A percentile compares a stretch with the other conserved stretches of the same genome.
Conservation (phyloP, 2,888 invertebrate genomes). For the Pollenia amentaria region DNA sequence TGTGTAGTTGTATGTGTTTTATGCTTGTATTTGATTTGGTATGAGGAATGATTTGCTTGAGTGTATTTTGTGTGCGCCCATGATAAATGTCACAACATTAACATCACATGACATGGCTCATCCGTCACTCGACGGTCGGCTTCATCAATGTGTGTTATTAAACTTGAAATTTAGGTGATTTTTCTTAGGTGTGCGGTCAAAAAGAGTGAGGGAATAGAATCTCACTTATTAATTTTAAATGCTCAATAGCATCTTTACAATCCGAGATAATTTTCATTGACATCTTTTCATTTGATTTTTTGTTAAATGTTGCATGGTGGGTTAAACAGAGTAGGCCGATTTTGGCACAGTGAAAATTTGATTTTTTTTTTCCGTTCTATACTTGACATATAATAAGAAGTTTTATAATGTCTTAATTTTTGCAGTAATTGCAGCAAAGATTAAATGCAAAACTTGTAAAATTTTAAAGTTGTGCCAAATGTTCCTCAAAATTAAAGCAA, state of each 20-base stretch:
- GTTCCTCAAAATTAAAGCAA: too few species aligned
- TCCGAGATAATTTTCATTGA: slow-evolving; percentile 42
- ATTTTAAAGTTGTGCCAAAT: too few species aligned
- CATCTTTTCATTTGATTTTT: slow-evolving; percentile 43
- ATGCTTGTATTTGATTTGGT: slow-evolving; percentile 7
- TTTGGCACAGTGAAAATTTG: not conserved
- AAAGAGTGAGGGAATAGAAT: slow-evolving; percentile 10
- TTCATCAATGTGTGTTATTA: slow-evolving; percentile 70
- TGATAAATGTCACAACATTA: slow-evolving; percentile 85
- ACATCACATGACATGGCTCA: slow-evolving; percentile 84
- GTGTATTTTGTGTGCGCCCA: slow-evolving; percentile 78
- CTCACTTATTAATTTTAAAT: slow-evolving; percentile 38
- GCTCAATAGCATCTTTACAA: slow-evolving; percentile 42
- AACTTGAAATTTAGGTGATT: slow-evolving; percentile 58
- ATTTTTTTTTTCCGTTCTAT: not conserved
- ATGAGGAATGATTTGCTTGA: slow-evolving; percentile 34
- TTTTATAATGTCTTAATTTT: too few species aligned
- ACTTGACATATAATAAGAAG: too few species aligned
- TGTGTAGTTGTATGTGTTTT: slow-evolving; percentile 6
- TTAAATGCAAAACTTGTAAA: too few species aligned
- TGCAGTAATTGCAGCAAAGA: too few species aligned
- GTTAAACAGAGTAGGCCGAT: not conserved
- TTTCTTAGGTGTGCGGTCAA: slow-evolving; percentile 22
- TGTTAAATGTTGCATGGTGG: not conserved
- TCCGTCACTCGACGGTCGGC: slow-evolving; percentile 83